Base-by-base conservation (phyloP, 1,140 invertebrate species). In the Parasteatoda tepidariorum region DNA sequence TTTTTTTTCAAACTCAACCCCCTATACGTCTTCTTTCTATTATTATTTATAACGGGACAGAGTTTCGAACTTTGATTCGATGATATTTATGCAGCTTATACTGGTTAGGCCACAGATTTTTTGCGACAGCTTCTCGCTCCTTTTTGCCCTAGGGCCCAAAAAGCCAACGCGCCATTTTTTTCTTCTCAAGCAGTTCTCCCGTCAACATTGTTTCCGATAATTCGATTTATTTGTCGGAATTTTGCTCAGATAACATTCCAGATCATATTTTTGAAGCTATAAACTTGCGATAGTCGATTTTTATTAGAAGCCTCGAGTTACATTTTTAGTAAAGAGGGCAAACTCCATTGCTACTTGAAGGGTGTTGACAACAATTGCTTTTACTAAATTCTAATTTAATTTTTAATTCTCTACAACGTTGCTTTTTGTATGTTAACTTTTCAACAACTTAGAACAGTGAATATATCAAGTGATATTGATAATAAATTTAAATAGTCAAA, bases 131-230 rank as follows among this genome's bases (percentile, higher is more conserved):
- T 41, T 26, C 41, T 26, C 24, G 33, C 66, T 41, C 30, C 41
- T 26, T 33, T 38, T 7, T 7, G 31, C 34, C 66, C 38, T 68
- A 2, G 33, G 34, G 66, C 34, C 3, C 28, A 68, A 64, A 38
- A 41, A 34, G n/a, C 66, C 38, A 41, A 24, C 66, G 34, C 66
- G 33, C n/a, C 28, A 26, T 30, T 67, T 67, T 67, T 67, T 67
- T 26, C 18, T 48, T 6, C 4, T 33, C 57, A 26, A 54, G 55
- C 33, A n/a, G 6, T 33, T 34, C 22, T 54, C 22, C 33, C 76
- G 59, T 48, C 74, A 79, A 79, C 76, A 79, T 79, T 79, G 76
- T 79, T 79, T 79, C 76, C 76, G 41, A 68, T 79, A 79, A 79
- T 79, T 79, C 76, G 64, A 79, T 79, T 79, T 79, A 68, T 68